Evolutionary conservation across 2,888 invertebrate genomes (phyloP).

Genomic region (Nycteola revayana): DNA sequence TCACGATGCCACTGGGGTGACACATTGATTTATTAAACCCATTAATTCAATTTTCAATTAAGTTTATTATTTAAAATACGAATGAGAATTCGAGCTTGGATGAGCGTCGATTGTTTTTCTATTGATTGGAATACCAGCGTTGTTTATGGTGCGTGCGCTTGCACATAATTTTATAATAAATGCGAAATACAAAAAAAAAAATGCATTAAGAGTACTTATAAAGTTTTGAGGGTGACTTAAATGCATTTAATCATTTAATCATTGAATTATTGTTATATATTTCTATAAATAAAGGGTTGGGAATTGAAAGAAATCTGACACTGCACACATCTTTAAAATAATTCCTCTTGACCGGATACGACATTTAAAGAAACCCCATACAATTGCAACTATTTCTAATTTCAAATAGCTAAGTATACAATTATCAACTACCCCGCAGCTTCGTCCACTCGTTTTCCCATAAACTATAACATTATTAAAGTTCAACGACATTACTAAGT

Average conservation of each 20-base stretch:
- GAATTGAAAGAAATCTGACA: background rate
- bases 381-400: slow-evolving; percentile 55
- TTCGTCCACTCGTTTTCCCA: slow-evolving; percentile 66
- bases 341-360: slow-evolving; percentile 46
- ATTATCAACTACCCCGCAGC: slow-evolving; percentile 61
- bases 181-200: too few species aligned
- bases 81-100: too few species aligned
- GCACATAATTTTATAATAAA: too few species aligned
- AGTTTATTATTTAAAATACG: slow-evolving; percentile 6
- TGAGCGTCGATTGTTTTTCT: background rate
- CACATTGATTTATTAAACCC: slow-evolving; percentile 36
- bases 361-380: slow-evolving; percentile 31
- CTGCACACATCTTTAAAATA: slow-evolving; percentile 15
- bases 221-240: too few species aligned
- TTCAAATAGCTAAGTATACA: slow-evolving; percentile 39
- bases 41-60: slow-evolving; percentile 26
- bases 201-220: too few species aligned
- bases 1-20: slow-evolving; percentile 45
- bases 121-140: too few species aligned
- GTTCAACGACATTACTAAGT: slow-evolving; percentile 74
- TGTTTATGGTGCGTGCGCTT: too few species aligned
- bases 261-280: too few species aligned
- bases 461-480: slow-evolving; percentile 58
- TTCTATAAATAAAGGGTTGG: too few species aligned
- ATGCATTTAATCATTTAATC: too few species aligned